These are phyloP conservation scores for Ianthella basta DNA, from an alignment of 37 sponge, comb jelly and placozoan species.

Conservation along the genomic window DNA sequence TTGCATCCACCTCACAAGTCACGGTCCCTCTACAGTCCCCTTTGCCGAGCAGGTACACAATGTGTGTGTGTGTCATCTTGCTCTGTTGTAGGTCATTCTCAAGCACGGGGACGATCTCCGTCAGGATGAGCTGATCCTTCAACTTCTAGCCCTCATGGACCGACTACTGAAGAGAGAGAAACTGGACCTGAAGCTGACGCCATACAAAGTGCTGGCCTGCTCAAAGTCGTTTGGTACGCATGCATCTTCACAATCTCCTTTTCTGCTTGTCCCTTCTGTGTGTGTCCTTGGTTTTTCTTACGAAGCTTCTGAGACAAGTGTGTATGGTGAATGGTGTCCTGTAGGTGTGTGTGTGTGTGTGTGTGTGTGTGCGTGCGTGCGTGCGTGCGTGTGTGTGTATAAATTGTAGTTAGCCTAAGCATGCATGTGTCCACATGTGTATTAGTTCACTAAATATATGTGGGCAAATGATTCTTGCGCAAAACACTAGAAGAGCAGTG, in stretches of 20 bases:
- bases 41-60: too few relatives aligned
- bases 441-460: too few relatives aligned
- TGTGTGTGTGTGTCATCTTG: not conserved
- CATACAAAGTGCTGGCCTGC: conserved; percentile 92
- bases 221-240: conserved; percentile 70
- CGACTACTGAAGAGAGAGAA: conserved; percentile 89
- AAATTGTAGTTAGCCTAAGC: not conserved
- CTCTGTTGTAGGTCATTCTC: conserved; percentile 79
- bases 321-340: too few relatives aligned
- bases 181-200: conserved; percentile 97
- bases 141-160: conserved; percentile 96
- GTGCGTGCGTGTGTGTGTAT: conserved; percentile 31
- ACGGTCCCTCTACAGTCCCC: too few relatives aligned
- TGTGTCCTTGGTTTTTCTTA: not conserved
- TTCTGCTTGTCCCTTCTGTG: conserved; percentile 16
- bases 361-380: conserved; percentile 29
- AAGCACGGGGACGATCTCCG: conserved; percentile 96
- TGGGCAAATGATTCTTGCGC: too few relatives aligned
- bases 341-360: not conserved
- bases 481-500: too few relatives aligned
- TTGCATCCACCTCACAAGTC: too few relatives aligned
- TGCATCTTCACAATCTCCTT: too few relatives aligned
- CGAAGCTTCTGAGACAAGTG: not conserved
- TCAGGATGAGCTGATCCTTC: conserved; percentile 98
- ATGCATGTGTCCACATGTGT: too few relatives aligned